A percentile compares a stretch with the other conserved stretches of the same genome.
These are phyloP conservation scores for Glandiceps talaboti DNA, from an alignment of 53 echinoderm and acorn worm species.

Conservation along the genomic window DNA sequence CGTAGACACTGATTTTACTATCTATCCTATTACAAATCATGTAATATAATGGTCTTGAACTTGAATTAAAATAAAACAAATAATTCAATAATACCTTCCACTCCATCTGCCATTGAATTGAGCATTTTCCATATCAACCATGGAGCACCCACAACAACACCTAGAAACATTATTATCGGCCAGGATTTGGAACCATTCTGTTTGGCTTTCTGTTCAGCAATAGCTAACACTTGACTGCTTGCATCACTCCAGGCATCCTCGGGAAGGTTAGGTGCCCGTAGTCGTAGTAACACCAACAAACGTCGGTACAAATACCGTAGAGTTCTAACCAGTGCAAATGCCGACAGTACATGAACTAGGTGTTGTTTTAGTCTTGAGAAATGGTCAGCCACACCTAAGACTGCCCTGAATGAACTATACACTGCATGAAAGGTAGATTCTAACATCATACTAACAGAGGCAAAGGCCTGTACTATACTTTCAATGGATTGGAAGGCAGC, in stretches of 20 bases:
- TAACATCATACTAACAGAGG: slow-evolving; percentile 93
- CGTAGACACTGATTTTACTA: no score
- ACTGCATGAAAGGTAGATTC: slow-evolving; percentile 92
- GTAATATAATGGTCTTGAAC: no score
- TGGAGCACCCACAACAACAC: slow-evolving; percentile 86
- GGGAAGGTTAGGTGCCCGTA: slow-evolving; percentile 45
- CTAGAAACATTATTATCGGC: slow-evolving; percentile 98
- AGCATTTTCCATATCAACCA: slow-evolving; percentile 92
- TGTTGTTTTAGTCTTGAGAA: slow-evolving; percentile 87
- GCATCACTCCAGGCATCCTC: slow-evolving; percentile 84
- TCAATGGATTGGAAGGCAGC: slow-evolving; percentile 97
- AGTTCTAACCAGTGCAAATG: slow-evolving; percentile 71
- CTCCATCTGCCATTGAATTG: slow-evolving; percentile 39
- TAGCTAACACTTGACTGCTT: slow-evolving; percentile 9
- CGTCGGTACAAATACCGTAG: slow-evolving; percentile 54
- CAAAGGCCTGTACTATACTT: slow-evolving; percentile 92
- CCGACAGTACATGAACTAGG: slow-evolving; percentile 69
- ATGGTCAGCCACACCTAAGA: slow-evolving; percentile 85
- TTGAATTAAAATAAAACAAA: no score
- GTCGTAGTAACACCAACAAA: slow-evolving; percentile 47
- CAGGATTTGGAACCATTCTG: slow-evolving; percentile 39
- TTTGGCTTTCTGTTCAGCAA: neutral
- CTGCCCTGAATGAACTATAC: slow-evolving; percentile 94
- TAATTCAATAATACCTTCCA: no score
- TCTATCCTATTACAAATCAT: no score